phyloP scores from a whole-genome alignment of 1,140 invertebrate species.

The Drosophila trapezifrons region DNA sequence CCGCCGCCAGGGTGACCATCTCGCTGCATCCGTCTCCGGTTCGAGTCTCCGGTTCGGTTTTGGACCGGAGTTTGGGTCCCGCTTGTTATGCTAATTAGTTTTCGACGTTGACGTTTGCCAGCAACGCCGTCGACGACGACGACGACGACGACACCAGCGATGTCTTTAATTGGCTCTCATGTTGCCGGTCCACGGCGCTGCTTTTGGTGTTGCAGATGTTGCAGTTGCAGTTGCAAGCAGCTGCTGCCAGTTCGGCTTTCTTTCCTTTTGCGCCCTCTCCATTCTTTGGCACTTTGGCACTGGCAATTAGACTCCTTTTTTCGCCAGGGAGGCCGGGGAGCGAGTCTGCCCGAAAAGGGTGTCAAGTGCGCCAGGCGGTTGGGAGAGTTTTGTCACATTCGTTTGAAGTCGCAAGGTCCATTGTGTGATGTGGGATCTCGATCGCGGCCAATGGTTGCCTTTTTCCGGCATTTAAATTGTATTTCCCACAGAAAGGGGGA shows the following conservation, averaged over 20 bases:
- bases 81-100: slow-evolving; percentile 82
- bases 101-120: slow-evolving; percentile 82
- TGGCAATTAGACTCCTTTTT: slow-evolving; percentile 75
- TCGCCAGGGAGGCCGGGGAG: not conserved
- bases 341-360: slow-evolving; percentile 8
- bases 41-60: slow-evolving; percentile 35
- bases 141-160: slow-evolving; percentile 58
- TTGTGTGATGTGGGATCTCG: not conserved
- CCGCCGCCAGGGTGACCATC: slow-evolving; percentile 32
- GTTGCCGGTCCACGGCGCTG: slow-evolving; percentile 54
- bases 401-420: slow-evolving; percentile 8
- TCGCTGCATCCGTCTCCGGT: slow-evolving; percentile 26
- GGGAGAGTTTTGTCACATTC: slow-evolving; percentile 31
- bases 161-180: slow-evolving; percentile 82
- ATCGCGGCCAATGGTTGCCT: not conserved
- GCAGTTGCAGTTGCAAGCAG: slow-evolving; percentile 47
- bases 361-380: slow-evolving; percentile 16
- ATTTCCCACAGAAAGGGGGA: not conserved
- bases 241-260: slow-evolving; percentile 43
- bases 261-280: slow-evolving; percentile 5
- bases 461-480: too few relatives aligned
- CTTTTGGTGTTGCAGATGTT: slow-evolving; percentile 20
- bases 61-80: slow-evolving; percentile 36
- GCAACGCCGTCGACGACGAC: slow-evolving; percentile 39
- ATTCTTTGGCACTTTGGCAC: slow-evolving; percentile 74